Evolutionary conservation across 2,888 invertebrate species (phyloP).

Genomic region (Aleiodes leptofemur): DNA sequence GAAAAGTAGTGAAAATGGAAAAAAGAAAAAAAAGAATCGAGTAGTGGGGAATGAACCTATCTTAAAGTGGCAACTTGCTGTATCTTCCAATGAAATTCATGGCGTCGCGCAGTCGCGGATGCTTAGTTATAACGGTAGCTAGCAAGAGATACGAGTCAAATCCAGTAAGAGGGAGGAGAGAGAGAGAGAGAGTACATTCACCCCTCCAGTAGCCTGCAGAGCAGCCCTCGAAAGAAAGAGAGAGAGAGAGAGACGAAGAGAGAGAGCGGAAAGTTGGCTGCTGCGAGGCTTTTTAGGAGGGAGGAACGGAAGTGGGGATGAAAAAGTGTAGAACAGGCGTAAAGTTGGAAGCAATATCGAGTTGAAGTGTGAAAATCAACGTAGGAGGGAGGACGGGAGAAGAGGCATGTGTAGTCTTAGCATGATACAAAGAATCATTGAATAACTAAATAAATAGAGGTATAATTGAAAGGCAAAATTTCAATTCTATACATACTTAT

Average conservation of each 20-base stretch:
- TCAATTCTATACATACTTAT: not conserved
- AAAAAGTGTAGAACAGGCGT: constrained; percentile 33
- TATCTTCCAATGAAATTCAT: constrained; percentile 68
- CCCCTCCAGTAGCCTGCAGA: constrained; percentile 49
- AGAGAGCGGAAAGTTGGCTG: constrained; percentile 12
- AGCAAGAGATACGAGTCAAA: not conserved
- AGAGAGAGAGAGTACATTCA: constrained; percentile 38
- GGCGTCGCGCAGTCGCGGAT: constrained; percentile 47
- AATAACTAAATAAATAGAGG: not conserved
- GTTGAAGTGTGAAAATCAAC: constrained; percentile 72
- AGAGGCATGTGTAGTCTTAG: constrained; percentile 22
- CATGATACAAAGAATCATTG: not conserved
- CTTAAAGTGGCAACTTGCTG: constrained; percentile 60
- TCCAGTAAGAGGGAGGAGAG: constrained; percentile 18
- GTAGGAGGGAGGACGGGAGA: constrained; percentile 56
- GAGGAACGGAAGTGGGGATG: constrained; percentile 20
- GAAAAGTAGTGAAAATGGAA: not conserved
- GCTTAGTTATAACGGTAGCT: constrained; percentile 1
- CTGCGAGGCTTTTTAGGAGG: constrained; percentile 35
- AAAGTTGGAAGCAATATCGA: constrained; percentile 58
- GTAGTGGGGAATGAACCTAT: constrained; percentile 53
- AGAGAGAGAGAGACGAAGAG: not conserved
- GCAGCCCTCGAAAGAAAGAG: constrained; percentile 12
- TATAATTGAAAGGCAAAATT: not conserved
- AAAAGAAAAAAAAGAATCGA: constrained; percentile 16